Conservation (phyloP, 2,888 invertebrate species). For the Epinotia demarniana region DNA sequence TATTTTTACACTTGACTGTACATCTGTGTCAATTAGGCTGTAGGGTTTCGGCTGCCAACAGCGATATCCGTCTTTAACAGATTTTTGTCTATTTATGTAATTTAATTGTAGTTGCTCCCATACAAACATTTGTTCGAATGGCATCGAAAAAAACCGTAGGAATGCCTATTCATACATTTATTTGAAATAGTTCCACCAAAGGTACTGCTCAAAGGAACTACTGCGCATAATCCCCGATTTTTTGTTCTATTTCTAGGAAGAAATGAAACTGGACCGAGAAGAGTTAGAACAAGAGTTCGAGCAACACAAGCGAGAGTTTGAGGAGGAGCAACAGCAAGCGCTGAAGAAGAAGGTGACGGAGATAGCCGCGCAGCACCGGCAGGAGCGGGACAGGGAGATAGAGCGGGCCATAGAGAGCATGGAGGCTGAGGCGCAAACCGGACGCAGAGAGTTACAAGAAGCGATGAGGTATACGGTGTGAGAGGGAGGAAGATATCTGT, state of each 20-base stretch:
- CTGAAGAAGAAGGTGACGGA: conserved; percentile 87
- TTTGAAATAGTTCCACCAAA: too few relatives aligned
- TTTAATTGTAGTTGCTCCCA: too few relatives aligned
- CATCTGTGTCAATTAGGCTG: too few relatives aligned
- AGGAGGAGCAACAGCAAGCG: conserved; percentile 85
- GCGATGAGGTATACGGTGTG: conserved; percentile 69
- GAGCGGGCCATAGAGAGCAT: conserved; percentile 89
- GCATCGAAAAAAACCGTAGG: too few relatives aligned
- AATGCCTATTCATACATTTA: too few relatives aligned
- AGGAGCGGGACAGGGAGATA: conserved; percentile 91
- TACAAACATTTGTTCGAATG: too few relatives aligned
- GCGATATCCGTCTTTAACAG: too few relatives aligned
- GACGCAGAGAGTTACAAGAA: conserved; percentile 86
- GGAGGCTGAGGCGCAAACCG: conserved; percentile 87
- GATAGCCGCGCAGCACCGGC: conserved; percentile 88
- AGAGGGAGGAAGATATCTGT: too few relatives aligned
- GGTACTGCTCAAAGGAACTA: too few relatives aligned
- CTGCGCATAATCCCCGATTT: neutral
- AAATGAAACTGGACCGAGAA: conserved; percentile 84
- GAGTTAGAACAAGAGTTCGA: conserved; percentile 86
- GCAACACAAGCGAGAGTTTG: conserved; percentile 86
- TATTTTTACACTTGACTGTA: too few relatives aligned
- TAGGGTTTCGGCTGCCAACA: too few relatives aligned
- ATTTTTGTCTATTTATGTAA: too few relatives aligned
- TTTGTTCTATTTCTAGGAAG: conserved; percentile 56